Conservation (phyloP, 2,797 vertebrate species). For the Melanotaenia boesemani region DNA sequence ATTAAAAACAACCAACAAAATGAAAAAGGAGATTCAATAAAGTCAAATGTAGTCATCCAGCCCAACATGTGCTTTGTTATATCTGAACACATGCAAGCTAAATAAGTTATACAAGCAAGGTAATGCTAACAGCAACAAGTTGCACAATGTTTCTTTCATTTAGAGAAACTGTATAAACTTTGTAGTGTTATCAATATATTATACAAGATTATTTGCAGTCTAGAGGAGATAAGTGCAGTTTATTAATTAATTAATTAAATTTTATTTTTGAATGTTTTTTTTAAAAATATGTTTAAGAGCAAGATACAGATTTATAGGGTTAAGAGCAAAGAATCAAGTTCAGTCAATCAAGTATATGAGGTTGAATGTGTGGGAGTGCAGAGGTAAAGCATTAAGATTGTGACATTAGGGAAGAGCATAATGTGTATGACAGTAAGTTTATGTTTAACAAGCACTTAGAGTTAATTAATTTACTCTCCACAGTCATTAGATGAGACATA, state of each 20-base stretch:
- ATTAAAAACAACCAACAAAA: too few relatives aligned
- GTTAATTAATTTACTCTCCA: constrained; percentile 1
- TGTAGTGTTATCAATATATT: not conserved
- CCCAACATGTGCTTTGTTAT: too few relatives aligned
- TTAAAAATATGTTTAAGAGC: not conserved
- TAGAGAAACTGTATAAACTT: too few relatives aligned
- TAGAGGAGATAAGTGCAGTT: not conserved
- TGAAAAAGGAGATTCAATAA: too few relatives aligned
- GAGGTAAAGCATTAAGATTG: not conserved
- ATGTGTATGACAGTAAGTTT: constrained; percentile 1
- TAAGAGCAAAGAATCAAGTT: not conserved
- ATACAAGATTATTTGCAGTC: not conserved
- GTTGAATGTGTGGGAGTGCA: not conserved
- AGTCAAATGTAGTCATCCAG: too few relatives aligned
- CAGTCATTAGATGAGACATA: constrained; percentile 21
- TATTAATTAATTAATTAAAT: too few relatives aligned
- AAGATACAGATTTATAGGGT: not conserved
- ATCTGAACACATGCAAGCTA: too few relatives aligned
- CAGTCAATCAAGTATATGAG: not conserved
- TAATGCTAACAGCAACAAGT: too few relatives aligned
- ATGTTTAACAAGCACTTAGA: constrained; percentile 16
- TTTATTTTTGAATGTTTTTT: too few relatives aligned
- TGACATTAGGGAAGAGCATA: not conserved
- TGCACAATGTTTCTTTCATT: too few relatives aligned
- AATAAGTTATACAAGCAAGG: too few relatives aligned